These are phyloP conservation scores for Hemibagrus guttatus DNA, from an alignment of 2,797 vertebrate genomes.

Conservation along the genomic window DNA sequence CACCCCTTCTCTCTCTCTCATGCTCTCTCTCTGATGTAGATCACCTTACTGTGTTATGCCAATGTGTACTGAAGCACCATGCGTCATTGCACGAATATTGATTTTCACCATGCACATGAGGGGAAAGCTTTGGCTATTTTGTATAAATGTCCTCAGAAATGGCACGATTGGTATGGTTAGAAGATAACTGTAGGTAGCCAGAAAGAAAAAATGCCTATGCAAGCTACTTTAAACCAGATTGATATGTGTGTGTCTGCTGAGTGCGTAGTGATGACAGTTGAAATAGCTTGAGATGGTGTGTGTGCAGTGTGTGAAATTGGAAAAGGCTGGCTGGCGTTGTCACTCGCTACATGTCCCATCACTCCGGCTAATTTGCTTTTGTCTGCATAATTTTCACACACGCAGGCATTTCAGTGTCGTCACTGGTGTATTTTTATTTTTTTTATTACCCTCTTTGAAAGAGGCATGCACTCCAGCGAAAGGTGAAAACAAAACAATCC, in stretches of 20 bases:
- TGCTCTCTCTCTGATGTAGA: constrained; percentile 8
- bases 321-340: constrained; percentile 60
- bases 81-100: constrained; percentile 17
- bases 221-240: constrained; percentile 45
- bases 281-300: constrained; percentile 58
- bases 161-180: constrained; percentile 21
- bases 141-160: background rate
- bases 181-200: constrained; percentile 23
- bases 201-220: constrained; percentile 30
- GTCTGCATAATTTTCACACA: constrained; percentile 53
- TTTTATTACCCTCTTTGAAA: constrained; percentile 5
- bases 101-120: constrained; percentile 24
- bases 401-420: constrained; percentile 45
- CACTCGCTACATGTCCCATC: constrained; percentile 55
- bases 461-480: constrained; percentile 20
- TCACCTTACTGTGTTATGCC: constrained; percentile 15
- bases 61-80: constrained; percentile 22
- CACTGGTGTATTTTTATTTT: background rate
- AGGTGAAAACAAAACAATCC: constrained; percentile 11
- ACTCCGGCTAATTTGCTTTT: constrained; percentile 60
- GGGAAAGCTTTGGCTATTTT: constrained; percentile 13
- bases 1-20: background rate
- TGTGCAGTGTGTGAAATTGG: constrained; percentile 63
- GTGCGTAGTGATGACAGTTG: constrained; percentile 49
- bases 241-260: constrained; percentile 41